Base-by-base conservation (phyloP, 1,140 invertebrate species). In the Musca domestica region DNA sequence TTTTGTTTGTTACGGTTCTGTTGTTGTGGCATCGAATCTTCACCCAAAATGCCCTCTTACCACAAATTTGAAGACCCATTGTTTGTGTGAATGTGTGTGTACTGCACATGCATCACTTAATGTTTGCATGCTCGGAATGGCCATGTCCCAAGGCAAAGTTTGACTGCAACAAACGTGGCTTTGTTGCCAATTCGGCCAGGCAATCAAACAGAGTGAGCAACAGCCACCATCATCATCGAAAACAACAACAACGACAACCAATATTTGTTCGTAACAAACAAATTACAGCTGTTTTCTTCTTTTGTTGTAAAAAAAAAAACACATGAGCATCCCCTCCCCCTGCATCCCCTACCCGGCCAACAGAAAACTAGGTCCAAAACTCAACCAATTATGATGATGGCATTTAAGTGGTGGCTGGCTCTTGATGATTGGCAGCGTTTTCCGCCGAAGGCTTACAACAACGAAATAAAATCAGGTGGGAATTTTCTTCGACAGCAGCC, bases 241-340 rank as follows among this genome's bases (percentile, higher is more conserved):
- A 51, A 51, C 48, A 51, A 51, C 3, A 46, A 46, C 17, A 51
- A 51, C 48, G 20, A 51, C n/a, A 51, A 51, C 48, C 17, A 51
- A 61, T 54, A 54, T 61, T 61, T 61, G 56, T 34, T 34, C 41
- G 56, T 20, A 61, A 61, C 56, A 61, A 61, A 61, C 56, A 61
- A 61, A 61, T 61, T 61, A 61, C 56, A 61, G 56, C 56, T 61
- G 56, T 61, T 61, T 61, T 61, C 56, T 34, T 34, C 41, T 27
- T 61, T 61, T 34, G 25, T 30, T 3, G 27, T 6, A 30, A 17
- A 27, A 30, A 30, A 30, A 15, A 58, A 7, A 15, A 61, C 56
- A 54, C 6, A 30, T 30, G 27, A 41, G 12, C 34, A 41, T 10
- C 34, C 4, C 10, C 34, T 41, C 34, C 34, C 34, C 34, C 4